Base-by-base conservation (phyloP, 2,113 vertebrate species). In the Theristicus caerulescens region DNA sequence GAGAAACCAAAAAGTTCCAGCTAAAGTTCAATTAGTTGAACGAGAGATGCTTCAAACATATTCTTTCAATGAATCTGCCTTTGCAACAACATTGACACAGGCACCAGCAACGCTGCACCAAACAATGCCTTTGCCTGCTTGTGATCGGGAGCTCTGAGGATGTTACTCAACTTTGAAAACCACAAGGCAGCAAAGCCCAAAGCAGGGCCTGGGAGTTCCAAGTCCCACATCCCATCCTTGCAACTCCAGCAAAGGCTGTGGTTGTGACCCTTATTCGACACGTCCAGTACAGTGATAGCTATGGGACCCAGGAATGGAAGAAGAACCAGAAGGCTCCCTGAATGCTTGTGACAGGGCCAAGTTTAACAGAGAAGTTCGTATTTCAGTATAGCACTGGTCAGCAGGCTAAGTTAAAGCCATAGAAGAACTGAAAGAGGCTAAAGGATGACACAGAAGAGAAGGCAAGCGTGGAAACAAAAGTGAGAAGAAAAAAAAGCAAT, bases 111-210 rank as follows among this genome's bases (percentile, higher is more conserved):
- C 0, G 1, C 72, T 51, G 51, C 59, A 42, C 34, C 51, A 82
- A 84, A 72, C 24, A 71, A 47, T 52, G 80, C 73, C 83, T 84
- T 74, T 34, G 59, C 69, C 47, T 25, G 34, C 44, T 71, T 64
- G 32, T 44, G 55, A 74, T 36, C 0, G 0, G 40, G 47, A 55
- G 6, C 83, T 96, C 40, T 0, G 0, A 88, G 79, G 40, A 58
- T 2, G 1, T 67, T 81, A 44, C 80, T 91, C 57, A 91, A 3
- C 59, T 84, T 76, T 51, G 66, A 84, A 88, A 91, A 70, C 52
- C 65, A 64, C 52, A 64, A 70, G 40, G 65, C 86, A 91, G 38
- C 70, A 87, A 82, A 79, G 42, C 14, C n/a, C 59, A 74, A 26
- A 91, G 74, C 46, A 78, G 21, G 32, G 31, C 15, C 51, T 62